Base-by-base conservation (phyloP, 37 sponge, comb jelly and placozoan genomes). In the Crambe crambe region DNA sequence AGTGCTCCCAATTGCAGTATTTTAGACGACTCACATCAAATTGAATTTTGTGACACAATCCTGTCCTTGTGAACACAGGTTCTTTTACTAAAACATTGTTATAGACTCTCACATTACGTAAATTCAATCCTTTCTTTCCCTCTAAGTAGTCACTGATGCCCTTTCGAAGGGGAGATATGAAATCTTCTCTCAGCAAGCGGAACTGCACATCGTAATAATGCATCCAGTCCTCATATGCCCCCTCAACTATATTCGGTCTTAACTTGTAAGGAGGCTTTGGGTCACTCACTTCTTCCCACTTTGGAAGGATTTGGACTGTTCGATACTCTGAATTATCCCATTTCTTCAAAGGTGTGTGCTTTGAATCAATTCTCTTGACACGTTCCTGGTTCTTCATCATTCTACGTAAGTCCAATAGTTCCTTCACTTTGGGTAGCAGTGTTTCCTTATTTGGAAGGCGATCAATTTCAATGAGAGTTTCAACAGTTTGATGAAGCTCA, bases 141-240 rank as follows among this genome's bases (percentile, higher is more conserved):
- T 70, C 30, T 12, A 79, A 70, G 57, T 68, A 95, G 42, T 76
- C 78, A 41, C 54, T 56, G 10, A 96, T 80, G 22, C 96, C 96
- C 44, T 58, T 61, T 31, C 96, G 80, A 5, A 96, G 85, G 35
- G 96, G 96, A 42, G 86, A 88, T 12, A 96, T 64, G 70, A 96
- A 92, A 59, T 96, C 96, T 78, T 96, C 96, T 34, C 96, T 66
- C 25, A 96, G 78, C 5, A 96, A 77, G 22, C 82, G 87, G 78
- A 96, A 96, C 62, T 96, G 96, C 1, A 87, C 72, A 62, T 96
- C 91, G 47, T 85, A 84, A 72, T 96, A 96, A 32, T 92, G 87
- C 73, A 90, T 83, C 84, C 90, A 89, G 36, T 68, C 65, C 21
- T 75, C 65, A 72, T 91, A 95, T 10, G 22, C 42, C 35, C 90